Percentiles rank a stretch among this genome's conserved stretches.
Conservation (phyloP, 2,113 vertebrate genomes). For the Oryctolagus cuniculus region mOryCun1.1 NC_091433.1:125722501-125723000, state of each 20-base stretch:
- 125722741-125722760: background rate
- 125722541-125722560: background rate
- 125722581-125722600: background rate
- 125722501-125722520: background rate
- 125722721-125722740: background rate
- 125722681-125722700: background rate
- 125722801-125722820: background rate
- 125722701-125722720: background rate
- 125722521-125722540: background rate
- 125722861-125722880: background rate
- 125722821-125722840: background rate
- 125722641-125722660: background rate
- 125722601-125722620: background rate
- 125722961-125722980: constrained; percentile 39
- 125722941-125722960: background rate
- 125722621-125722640: constrained; percentile 12
- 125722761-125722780: background rate
- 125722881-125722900: background rate
- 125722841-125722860: background rate
- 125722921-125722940: background rate
- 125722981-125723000: background rate
- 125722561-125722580: background rate
- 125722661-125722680: background rate
- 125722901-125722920: background rate
- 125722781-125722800: background rate